Percentiles rank a stretch among this genome's conserved stretches.
Conservation (phyloP, 2,888 invertebrate genomes). For the Tetranychus truncatus region DNA sequence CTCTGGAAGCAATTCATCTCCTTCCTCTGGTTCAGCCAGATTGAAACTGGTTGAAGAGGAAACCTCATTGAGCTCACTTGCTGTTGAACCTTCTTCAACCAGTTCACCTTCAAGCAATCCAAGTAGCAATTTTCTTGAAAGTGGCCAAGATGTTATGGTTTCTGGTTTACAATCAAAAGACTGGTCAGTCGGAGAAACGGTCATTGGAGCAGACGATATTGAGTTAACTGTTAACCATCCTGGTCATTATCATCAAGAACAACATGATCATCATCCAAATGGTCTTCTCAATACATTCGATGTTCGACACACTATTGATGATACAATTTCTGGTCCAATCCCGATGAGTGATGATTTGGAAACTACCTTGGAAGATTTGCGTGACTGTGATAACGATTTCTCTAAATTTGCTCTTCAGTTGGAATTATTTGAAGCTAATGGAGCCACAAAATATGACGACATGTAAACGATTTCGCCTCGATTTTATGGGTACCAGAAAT, state of each 20-base stretch:
- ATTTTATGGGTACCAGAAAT: no score
- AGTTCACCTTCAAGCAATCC: not conserved
- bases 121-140: constrained; percentile 13
- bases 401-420: constrained; percentile 16
- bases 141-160: constrained; percentile 22
- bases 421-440: not conserved
- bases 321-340: constrained; percentile 22
- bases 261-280: constrained; percentile 3
- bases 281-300: constrained; percentile 8
- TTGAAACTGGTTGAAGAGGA: constrained; percentile 10
- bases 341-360: constrained; percentile 25
- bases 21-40: not conserved
- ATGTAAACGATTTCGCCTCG: not conserved
- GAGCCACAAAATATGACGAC: not conserved
- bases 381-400: constrained; percentile 29
- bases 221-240: not conserved
- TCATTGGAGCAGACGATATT: not conserved
- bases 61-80: constrained; percentile 10
- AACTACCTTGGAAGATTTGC: constrained; percentile 27
- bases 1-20: not conserved
- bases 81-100: constrained; percentile 4
- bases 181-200: not conserved
- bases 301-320: constrained; percentile 22
- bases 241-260: not conserved
- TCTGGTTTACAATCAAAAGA: constrained; percentile 19